These are phyloP conservation scores for Poeciliopsis turrubarensis DNA, from an alignment of 2,113 vertebrate genomes.

Conservation along the genomic window DNA sequence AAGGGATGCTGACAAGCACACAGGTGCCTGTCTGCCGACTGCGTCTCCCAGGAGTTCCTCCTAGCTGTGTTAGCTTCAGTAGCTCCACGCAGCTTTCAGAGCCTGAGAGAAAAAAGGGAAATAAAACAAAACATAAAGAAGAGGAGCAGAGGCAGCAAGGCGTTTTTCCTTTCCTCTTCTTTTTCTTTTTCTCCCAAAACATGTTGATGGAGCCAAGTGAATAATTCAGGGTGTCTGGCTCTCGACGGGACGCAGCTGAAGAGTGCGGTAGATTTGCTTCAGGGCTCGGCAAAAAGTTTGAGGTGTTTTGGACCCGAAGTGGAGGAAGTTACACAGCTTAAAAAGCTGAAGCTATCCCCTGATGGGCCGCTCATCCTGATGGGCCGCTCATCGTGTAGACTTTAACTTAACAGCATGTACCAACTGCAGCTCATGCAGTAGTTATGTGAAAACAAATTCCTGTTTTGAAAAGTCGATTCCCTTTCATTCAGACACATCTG, in stretches of 20 bases:
- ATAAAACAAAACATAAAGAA: slow-evolving; percentile 30
- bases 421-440: not conserved
- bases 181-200: slow-evolving; percentile 16
- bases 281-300: slow-evolving; percentile 53
- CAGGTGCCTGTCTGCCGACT: slow-evolving; percentile 60
- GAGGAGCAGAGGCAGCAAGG: slow-evolving; percentile 23
- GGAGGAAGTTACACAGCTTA: slow-evolving; percentile 5
- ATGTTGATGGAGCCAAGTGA: slow-evolving; percentile 56
- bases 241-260: slow-evolving; percentile 42
- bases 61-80: slow-evolving; percentile 50
- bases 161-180: slow-evolving; percentile 6
- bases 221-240: slow-evolving; percentile 59
- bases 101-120: slow-evolving; percentile 2
- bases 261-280: slow-evolving; percentile 46
- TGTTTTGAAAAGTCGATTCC: not conserved
- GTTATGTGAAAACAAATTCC: too few species aligned
- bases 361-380: not conserved
- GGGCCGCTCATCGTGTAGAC: slow-evolving; percentile 2
- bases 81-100: slow-evolving; percentile 20
- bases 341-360: not conserved
- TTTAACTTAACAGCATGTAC: not conserved
- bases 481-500: not conserved
- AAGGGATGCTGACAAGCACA: slow-evolving; percentile 59
- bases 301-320: slow-evolving; percentile 23
- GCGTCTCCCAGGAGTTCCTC: slow-evolving; percentile 39